These are phyloP conservation scores for Cranoglanis bouderius DNA, from an alignment of 2,113 vertebrate species.

Conservation along the genomic window DNA sequence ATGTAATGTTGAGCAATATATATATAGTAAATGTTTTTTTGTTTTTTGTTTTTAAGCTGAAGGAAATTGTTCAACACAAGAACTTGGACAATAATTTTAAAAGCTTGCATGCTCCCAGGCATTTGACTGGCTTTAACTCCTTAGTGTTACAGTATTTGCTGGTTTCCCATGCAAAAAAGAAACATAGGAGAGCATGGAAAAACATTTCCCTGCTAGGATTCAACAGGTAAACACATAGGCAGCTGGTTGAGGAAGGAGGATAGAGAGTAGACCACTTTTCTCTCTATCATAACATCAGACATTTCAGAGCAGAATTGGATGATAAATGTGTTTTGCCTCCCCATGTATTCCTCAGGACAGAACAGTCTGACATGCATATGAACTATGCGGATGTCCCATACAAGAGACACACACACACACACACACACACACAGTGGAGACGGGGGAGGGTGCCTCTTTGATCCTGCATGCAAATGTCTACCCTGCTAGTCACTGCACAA, in stretches of 20 bases:
- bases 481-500: conserved; percentile 4
- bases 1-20: background rate
- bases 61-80: background rate
- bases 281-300: conserved; percentile 7
- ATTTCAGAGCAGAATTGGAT: conserved; percentile 16
- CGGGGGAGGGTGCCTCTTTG: background rate
- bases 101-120: background rate
- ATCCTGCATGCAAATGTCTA: conserved; percentile 16
- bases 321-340: conserved; percentile 23
- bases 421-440: background rate
- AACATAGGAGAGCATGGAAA: background rate
- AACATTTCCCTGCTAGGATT: background rate
- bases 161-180: background rate
- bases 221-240: conserved; percentile 3
- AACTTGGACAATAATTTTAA: background rate
- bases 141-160: background rate
- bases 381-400: conserved; percentile 17
- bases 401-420: background rate
- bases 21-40: background rate
- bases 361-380: conserved; percentile 34
- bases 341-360: conserved; percentile 32
- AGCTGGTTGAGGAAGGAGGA: background rate
- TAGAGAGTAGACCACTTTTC: background rate
- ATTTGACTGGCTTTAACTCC: background rate
- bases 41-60: background rate